phyloP scores from a whole-genome alignment of 1,140 invertebrate species.

The Drosophila rhopaloa region DNA sequence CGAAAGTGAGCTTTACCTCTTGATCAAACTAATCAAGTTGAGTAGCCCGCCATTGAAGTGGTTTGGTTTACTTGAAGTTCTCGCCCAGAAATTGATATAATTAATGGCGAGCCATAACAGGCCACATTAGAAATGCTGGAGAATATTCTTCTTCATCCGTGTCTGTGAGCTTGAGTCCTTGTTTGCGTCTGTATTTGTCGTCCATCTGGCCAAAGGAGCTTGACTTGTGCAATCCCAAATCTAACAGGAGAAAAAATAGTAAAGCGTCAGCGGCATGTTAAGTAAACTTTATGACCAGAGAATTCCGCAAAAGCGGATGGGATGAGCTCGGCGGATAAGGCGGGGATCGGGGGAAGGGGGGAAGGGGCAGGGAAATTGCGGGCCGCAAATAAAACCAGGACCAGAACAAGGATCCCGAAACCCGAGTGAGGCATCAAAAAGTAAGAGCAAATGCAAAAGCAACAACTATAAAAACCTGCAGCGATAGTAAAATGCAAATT shows the following conservation, averaged over 20 bases:
- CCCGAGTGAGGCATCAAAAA: constrained; percentile 79
- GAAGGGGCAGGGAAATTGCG: constrained; percentile 56
- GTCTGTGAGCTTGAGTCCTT: constrained; percentile 20
- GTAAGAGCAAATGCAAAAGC: constrained; percentile 60
- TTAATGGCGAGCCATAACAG: constrained; percentile 74
- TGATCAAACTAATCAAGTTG: constrained; percentile 51
- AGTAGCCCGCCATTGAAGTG: constrained; percentile 62
- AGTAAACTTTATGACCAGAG: constrained; percentile 79
- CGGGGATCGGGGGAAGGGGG: constrained; percentile 9
- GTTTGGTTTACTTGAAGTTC: constrained; percentile 51
- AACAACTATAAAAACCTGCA: constrained; percentile 80
- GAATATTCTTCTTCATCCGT: constrained; percentile 38
- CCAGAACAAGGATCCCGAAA: constrained; percentile 37
- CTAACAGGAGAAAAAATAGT: constrained; percentile 60
- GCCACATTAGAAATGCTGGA: constrained; percentile 69
- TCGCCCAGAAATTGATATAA: constrained; percentile 75
- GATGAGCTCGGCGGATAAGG: constrained; percentile 13
- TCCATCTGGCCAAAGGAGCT: constrained; percentile 70
- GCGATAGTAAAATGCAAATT: constrained; percentile 81
- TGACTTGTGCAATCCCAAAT: constrained; percentile 77
- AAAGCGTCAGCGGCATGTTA: constrained; percentile 73
- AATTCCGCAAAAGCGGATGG: constrained; percentile 25
- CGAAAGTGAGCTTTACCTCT: constrained; percentile 30
- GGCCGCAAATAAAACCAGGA: constrained; percentile 74
- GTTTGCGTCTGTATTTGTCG: constrained; percentile 34